Evolutionary conservation across 2,888 invertebrate species (phyloP).

Genomic region (Dryadula phaetusa): DNA sequence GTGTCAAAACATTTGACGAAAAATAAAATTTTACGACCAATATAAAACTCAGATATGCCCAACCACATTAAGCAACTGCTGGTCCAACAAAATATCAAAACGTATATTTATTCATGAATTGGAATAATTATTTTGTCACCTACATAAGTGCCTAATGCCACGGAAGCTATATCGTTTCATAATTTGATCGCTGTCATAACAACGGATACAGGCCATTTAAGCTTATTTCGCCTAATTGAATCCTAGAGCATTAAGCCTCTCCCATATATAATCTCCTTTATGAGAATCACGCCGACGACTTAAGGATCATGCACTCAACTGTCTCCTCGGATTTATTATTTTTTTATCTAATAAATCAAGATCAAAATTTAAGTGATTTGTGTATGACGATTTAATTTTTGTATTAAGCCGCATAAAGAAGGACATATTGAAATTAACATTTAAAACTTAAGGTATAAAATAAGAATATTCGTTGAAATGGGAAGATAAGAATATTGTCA

Average conservation of each 20-base stretch:
- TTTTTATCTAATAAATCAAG: slow-evolving; percentile 56
- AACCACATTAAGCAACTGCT: neutral
- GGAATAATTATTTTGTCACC: slow-evolving; percentile 59
- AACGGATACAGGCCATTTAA: slow-evolving; percentile 81
- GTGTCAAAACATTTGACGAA: neutral
- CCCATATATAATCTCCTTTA: slow-evolving; percentile 80
- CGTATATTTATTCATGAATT: slow-evolving; percentile 31
- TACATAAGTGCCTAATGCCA: slow-evolving; percentile 57
- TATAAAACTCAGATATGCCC: neutral
- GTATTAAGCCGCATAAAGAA: slow-evolving; percentile 2
- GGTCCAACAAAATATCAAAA: slow-evolving; percentile 23
- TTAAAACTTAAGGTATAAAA: neutral
- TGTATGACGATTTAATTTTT: slow-evolving; percentile 28
- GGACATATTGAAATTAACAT: slow-evolving; percentile 18
- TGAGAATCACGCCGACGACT: slow-evolving; percentile 77
- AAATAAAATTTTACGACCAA: neutral
- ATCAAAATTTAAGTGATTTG: slow-evolving; percentile 56
- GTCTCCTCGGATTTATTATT: slow-evolving; percentile 64
- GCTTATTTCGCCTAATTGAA: slow-evolving; percentile 84
- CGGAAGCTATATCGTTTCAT: slow-evolving; percentile 70
- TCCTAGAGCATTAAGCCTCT: slow-evolving; percentile 78
- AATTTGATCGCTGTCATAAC: slow-evolving; percentile 82
- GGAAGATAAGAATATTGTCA: slow-evolving; percentile 17
- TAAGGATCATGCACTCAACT: slow-evolving; percentile 65
- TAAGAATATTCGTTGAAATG: slow-evolving; percentile 11